Percentiles rank a stretch among this genome's conserved stretches.
Evolutionary conservation across 23 tunicate genomes (phyloP).

Genomic region (Oikopleura dioica): DNA sequence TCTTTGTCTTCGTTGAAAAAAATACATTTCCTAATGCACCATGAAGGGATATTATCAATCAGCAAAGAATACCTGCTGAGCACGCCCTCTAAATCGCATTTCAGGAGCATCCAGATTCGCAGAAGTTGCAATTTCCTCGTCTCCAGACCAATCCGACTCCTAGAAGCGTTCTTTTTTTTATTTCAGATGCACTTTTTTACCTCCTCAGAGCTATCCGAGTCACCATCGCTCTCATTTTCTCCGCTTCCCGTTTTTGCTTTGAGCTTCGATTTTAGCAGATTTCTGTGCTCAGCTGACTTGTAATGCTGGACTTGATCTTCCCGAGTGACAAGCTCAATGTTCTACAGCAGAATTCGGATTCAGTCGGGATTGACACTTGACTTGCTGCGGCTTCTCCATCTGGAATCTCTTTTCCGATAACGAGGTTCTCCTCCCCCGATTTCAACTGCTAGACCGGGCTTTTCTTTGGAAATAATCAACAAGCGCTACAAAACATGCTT

Average conservation of each 20-base stretch:
- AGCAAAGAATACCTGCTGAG: neutral
- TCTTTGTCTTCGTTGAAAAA: neutral
- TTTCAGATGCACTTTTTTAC: too few relatives aligned
- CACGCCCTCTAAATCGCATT: neutral
- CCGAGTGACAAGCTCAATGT: neutral
- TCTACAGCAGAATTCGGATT: neutral
- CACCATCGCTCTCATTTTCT: neutral
- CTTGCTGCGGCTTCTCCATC: neutral
- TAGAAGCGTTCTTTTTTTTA: too few relatives aligned
- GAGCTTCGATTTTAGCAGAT: neutral
- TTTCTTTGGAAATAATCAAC: neutral
- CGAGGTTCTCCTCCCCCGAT: too few relatives aligned
- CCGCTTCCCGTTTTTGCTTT: too few relatives aligned
- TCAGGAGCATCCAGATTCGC: neutral
- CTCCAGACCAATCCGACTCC: constrained; percentile 7
- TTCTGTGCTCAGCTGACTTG: neutral
- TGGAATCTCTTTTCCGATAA: too few relatives aligned
- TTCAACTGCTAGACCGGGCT: constrained; percentile 11
- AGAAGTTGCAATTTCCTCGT: constrained; percentile 2
- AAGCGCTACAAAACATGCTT: too few relatives aligned
- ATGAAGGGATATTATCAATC: too few relatives aligned
- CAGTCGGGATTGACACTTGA: neutral
- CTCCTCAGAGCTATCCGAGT: too few relatives aligned
- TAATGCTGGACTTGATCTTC: constrained; percentile 1
- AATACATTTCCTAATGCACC: too few relatives aligned